Evolutionary conservation across 2,113 vertebrate species (phyloP).

Genomic region (Microtus ochrogaster): DNA sequence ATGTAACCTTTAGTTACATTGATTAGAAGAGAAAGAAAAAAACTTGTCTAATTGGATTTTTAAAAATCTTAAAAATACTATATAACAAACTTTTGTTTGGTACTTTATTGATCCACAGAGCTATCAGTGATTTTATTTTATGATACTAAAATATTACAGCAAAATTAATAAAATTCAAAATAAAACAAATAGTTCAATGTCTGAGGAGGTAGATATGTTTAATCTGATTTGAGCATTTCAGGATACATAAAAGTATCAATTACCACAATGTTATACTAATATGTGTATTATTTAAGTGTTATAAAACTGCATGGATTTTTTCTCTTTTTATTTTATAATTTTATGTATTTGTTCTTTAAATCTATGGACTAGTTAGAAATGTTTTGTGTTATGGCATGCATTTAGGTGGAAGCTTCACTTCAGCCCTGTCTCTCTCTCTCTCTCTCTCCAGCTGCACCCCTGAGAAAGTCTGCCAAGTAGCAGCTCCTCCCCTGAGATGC

Average conservation of each 20-base stretch:
- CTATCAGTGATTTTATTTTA: not conserved
- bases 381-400: not conserved
- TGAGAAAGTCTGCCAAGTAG: too few relatives aligned
- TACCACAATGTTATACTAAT: not conserved
- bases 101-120: not conserved
- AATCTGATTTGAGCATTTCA: not conserved
- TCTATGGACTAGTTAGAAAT: not conserved
- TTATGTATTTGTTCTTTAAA: not conserved
- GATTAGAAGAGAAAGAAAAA: not conserved
- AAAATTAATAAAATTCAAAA: constrained; percentile 13
- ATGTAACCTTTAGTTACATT: not conserved
- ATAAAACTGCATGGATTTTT: not conserved
- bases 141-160: not conserved
- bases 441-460: too few relatives aligned
- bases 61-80: not conserved
- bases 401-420: too few relatives aligned
- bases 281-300: not conserved
- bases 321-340: not conserved
- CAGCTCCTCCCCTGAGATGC: too few relatives aligned
- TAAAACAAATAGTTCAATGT: not conserved
- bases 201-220: not conserved
- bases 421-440: too few relatives aligned
- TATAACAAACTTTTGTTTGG: not conserved
- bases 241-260: not conserved
- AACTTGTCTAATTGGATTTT: not conserved